These are phyloP conservation scores for Porites divaricata DNA, from an alignment of 92 coral and sea anemone genomes.

Conservation along the genomic window DNA sequence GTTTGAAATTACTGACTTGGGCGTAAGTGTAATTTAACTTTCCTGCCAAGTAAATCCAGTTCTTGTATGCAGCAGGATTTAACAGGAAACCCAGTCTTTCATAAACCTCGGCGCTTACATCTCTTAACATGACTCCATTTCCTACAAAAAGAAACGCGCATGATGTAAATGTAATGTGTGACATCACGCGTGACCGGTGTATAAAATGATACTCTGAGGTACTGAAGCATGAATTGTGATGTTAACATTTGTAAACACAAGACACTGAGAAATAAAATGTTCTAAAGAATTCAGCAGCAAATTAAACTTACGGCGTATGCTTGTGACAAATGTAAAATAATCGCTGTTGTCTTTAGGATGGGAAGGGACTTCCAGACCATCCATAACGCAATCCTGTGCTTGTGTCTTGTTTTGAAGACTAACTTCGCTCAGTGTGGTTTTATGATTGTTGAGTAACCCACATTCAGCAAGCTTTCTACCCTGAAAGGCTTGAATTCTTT, in stretches of 20 bases:
- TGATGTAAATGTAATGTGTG: too few species aligned
- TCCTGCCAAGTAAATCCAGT: conserved; percentile 40
- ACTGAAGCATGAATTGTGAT: not conserved
- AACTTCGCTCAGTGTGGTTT: not conserved
- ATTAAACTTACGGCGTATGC: not conserved
- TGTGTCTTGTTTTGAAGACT: not conserved
- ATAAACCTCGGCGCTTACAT: conserved; percentile 14
- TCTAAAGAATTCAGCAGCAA: not conserved
- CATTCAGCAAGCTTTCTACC: not conserved
- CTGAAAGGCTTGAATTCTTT: conserved; percentile 8
- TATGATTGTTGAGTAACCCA: not conserved
- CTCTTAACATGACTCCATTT: conserved; percentile 17
- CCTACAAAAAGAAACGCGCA: not conserved
- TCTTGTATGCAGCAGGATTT: conserved; percentile 20
- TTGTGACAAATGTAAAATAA: not conserved
- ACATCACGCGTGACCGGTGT: too few species aligned
- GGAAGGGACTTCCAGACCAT: not conserved
- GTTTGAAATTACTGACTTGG: conserved; percentile 21
- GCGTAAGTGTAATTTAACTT: conserved; percentile 25
- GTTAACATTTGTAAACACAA: not conserved
- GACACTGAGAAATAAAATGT: not conserved
- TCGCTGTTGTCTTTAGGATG: not conserved
- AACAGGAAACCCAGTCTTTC: conserved; percentile 39
- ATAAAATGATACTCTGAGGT: too few species aligned
- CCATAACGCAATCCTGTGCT: not conserved